Evolutionary conservation across 2,113 vertebrate genomes (phyloP).

Genomic region (Bos javanicus): DNA sequence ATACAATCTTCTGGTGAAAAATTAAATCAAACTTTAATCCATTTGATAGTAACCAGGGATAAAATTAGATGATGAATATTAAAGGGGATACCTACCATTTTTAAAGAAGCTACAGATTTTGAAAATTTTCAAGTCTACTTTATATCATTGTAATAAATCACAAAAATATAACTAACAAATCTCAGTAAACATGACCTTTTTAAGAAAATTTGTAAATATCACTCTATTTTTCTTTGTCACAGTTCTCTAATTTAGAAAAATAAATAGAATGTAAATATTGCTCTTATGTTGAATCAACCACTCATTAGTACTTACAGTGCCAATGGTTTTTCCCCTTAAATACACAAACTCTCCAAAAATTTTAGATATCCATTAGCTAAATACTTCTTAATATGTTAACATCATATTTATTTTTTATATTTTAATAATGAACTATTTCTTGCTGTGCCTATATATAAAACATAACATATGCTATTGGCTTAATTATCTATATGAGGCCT

Average conservation of each 20-base stretch:
- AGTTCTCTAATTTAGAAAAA: slow-evolving; percentile 42
- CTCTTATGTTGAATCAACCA: not conserved
- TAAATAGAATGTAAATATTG: slow-evolving; percentile 29
- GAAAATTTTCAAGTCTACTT: not conserved
- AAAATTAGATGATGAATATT: not conserved
- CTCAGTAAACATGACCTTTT: slow-evolving; percentile 55
- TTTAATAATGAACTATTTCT: not conserved
- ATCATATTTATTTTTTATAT: not conserved
- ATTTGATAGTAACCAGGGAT: not conserved
- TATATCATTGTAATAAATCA: slow-evolving; percentile 43
- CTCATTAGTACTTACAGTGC: not conserved
- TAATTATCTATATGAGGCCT: not conserved
- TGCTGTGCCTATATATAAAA: not conserved
- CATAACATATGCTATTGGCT: not conserved
- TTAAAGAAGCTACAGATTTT: not conserved
- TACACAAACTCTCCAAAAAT: not conserved
- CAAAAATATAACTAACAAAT: slow-evolving; percentile 20
- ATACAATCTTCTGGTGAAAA: not conserved
- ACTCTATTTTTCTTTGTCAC: slow-evolving; percentile 56
- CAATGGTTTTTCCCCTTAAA: not conserved
- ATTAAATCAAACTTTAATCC: not conserved
- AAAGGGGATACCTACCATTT: not conserved
- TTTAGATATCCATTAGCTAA: not conserved
- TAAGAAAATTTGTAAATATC: slow-evolving; percentile 52
- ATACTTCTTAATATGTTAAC: not conserved